A percentile compares a stretch with the other conserved stretches of the same genome.
Conservation (phyloP, 1,140 invertebrate species). For the Paracyclopina nana region DNA sequence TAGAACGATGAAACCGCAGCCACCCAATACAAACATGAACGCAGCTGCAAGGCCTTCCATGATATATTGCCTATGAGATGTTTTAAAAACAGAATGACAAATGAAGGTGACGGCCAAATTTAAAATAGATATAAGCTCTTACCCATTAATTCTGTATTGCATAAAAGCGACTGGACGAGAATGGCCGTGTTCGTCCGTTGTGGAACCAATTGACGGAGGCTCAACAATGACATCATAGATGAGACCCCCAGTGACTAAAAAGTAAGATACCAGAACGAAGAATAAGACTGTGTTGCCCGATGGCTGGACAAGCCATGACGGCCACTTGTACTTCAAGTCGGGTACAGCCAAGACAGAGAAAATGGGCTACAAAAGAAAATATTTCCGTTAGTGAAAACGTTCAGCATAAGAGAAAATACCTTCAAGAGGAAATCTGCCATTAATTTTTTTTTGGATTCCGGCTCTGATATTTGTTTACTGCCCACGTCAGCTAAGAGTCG, state of each 20-base stretch:
- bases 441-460: too few relatives aligned
- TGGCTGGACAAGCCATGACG: constrained; percentile 73
- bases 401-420: too few relatives aligned
- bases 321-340: constrained; percentile 74
- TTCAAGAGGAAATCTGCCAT: too few relatives aligned
- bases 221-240: constrained; percentile 98
- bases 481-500: too few relatives aligned
- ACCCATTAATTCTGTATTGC: constrained; percentile 91
- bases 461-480: too few relatives aligned
- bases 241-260: constrained; percentile 94
- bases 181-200: constrained; percentile 88
- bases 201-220: constrained; percentile 88
- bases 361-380: constrained; percentile 52
- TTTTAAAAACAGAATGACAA: not conserved
- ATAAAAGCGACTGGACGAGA: constrained; percentile 91
- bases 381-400: too few relatives aligned
- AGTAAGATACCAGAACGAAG: constrained; percentile 77
- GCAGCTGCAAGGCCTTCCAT: constrained; percentile 94
- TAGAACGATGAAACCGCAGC: constrained; percentile 85
- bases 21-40: constrained; percentile 86
- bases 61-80: constrained; percentile 59
- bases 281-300: constrained; percentile 83
- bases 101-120: too few relatives aligned
- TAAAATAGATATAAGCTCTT: not conserved
- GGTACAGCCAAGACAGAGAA: constrained; percentile 69